phyloP scores from a whole-genome alignment of 2,113 vertebrate genomes.

The Zeus faber region DNA sequence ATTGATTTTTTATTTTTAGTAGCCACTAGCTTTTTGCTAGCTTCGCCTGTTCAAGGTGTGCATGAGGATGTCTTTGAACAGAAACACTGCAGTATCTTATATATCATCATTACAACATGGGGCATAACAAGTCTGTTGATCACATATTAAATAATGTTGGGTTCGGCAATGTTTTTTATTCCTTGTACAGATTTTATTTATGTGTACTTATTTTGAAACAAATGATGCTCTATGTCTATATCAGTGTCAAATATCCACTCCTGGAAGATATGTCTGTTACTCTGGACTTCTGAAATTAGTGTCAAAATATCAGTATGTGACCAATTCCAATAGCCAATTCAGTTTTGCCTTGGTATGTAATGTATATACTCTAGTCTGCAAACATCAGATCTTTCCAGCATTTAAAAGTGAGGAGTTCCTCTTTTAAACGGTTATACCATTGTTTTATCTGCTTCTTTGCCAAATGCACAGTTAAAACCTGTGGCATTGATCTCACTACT shows the following conservation, averaged over 20 bases:
- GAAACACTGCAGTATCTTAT: no score
- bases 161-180: no score
- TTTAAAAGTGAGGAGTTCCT: not conserved
- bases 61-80: no score
- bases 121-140: not conserved
- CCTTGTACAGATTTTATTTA: not conserved
- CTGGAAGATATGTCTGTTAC: not conserved
- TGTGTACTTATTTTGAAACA: not conserved
- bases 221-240: no score
- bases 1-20: not conserved
- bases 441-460: constrained; percentile 1
- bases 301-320: not conserved
- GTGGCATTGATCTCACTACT: not conserved
- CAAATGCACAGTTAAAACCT: constrained; percentile 9
- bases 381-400: not conserved
- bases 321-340: not conserved
- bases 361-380: not conserved
- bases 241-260: not conserved
- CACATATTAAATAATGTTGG: not conserved
- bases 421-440: no score
- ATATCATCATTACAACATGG: not conserved
- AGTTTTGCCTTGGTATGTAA: constrained; percentile 5
- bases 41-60: not conserved
- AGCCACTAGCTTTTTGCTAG: not conserved
- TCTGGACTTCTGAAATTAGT: constrained; percentile 7